Conservation (phyloP, 1,140 invertebrate species). For the Neelides sp. region DNA sequence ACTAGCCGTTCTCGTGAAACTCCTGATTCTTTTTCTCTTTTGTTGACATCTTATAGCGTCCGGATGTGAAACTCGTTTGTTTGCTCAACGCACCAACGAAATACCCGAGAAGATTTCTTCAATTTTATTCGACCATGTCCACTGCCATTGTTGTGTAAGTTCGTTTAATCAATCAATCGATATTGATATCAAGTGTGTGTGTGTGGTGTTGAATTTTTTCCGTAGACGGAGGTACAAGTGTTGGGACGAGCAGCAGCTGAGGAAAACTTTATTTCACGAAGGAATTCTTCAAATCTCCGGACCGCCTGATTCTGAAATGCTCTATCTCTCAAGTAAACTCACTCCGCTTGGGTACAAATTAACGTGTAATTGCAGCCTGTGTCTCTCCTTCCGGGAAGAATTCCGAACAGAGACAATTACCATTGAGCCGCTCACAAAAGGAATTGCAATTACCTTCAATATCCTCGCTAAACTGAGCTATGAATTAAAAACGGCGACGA, state of each 20-base stretch:
- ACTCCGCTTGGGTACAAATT: constrained; percentile 9
- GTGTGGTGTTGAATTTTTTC: neutral
- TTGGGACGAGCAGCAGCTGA: constrained; percentile 3
- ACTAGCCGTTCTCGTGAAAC: neutral
- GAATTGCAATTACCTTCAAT: constrained; percentile 15
- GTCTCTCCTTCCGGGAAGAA: constrained; percentile 20
- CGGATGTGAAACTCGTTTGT: neutral
- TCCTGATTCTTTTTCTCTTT: neutral
- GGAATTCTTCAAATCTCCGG: constrained; percentile 20
- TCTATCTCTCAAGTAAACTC: constrained; percentile 9
- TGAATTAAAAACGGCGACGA: constrained; percentile 12
- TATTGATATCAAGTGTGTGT: neutral
- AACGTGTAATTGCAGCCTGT: constrained; percentile 19
- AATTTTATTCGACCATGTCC: neutral
- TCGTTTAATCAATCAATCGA: neutral
- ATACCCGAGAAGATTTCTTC: neutral
- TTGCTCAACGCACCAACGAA: neutral
- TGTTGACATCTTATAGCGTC: neutral
- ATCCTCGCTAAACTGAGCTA: constrained; percentile 13
- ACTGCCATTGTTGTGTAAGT: neutral
- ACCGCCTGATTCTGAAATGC: constrained; percentile 17
- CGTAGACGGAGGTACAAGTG: constrained; percentile 21
- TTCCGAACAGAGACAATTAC: constrained; percentile 4
- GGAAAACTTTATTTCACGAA: constrained; percentile 11
- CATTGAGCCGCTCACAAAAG: constrained; percentile 19